Evolutionary conservation across 92 coral and sea anemone species (phyloP).

Genomic region (Bergia puertoricense): DNA sequence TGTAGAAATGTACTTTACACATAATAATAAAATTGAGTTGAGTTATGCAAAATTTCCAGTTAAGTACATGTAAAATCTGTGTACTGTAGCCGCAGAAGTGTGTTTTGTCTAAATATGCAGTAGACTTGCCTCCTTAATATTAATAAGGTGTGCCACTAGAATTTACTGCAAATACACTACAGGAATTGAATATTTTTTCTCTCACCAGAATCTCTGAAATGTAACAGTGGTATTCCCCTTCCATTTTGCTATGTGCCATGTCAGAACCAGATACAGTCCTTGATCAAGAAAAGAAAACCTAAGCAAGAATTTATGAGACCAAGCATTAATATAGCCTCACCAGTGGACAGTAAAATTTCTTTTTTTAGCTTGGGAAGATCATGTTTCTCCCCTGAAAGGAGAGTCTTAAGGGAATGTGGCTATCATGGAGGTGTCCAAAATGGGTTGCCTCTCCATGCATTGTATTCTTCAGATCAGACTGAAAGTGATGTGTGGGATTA

Average conservation of each 20-base stretch:
- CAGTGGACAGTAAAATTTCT: conserved; percentile 76
- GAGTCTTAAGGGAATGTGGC: background rate
- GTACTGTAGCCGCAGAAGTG: too few species aligned
- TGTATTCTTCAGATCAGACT: background rate
- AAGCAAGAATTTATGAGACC: conserved; percentile 35
- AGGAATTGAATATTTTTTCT: background rate
- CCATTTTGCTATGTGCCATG: conserved; percentile 94
- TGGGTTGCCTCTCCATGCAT: conserved; percentile 6
- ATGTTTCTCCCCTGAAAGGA: conserved; percentile 11
- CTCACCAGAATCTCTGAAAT: conserved; percentile 19
- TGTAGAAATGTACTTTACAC: too few species aligned
- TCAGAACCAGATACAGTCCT: conserved; percentile 69
- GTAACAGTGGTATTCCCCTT: conserved; percentile 50
- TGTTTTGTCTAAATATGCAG: too few species aligned
- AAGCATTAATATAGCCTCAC: conserved; percentile 28
- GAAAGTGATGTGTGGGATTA: conserved; percentile 73
- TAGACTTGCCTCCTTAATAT: too few species aligned
- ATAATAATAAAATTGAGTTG: too few species aligned
- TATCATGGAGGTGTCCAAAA: background rate
- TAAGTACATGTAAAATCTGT: too few species aligned
- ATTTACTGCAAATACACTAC: too few species aligned
- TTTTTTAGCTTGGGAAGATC: conserved; percentile 60
- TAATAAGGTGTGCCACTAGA: too few species aligned
- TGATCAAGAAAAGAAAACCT: conserved; percentile 43
- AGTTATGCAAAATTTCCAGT: too few species aligned